A percentile compares a stretch with the other conserved stretches of the same genome.
phyloP scores from a whole-genome alignment of 1,140 invertebrate genomes.

The Atta colombica region DNA sequence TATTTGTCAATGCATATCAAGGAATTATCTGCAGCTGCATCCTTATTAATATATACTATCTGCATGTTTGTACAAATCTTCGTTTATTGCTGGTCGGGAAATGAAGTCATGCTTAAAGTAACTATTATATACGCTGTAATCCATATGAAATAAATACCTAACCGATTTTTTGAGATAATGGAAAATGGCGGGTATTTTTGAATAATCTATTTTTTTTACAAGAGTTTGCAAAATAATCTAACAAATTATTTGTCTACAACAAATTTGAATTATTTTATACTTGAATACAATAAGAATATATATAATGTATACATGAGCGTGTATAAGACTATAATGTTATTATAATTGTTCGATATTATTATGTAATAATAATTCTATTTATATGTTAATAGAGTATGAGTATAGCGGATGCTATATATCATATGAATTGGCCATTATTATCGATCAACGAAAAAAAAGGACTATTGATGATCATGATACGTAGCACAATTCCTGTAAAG shows the following conservation, averaged over 20 bases:
- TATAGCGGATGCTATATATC: slow-evolving; percentile 24
- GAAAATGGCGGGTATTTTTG: background rate
- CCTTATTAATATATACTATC: background rate
- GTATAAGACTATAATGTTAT: no score
- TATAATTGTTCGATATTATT: no score
- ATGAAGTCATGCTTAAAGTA: slow-evolving; percentile 34
- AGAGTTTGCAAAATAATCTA: background rate
- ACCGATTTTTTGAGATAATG: background rate
- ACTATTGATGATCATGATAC: slow-evolving; percentile 56
- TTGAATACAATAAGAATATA: background rate
- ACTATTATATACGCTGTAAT: background rate
- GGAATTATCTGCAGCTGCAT: background rate
- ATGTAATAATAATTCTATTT: background rate
- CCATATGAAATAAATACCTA: background rate
- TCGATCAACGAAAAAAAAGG: background rate
- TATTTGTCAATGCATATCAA: background rate
- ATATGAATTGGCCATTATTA: slow-evolving; percentile 24
- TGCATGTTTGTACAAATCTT: slow-evolving; percentile 34
- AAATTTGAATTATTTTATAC: background rate
- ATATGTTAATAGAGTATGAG: slow-evolving; percentile 3
- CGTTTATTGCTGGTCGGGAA: slow-evolving; percentile 31
- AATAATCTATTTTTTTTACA: background rate
- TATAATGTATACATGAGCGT: no score
- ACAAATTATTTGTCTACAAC: background rate
- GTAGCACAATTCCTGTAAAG: slow-evolving; percentile 49